phyloP scores from a whole-genome alignment of 2,797 vertebrate species.

The Spea hammondii region DNA sequence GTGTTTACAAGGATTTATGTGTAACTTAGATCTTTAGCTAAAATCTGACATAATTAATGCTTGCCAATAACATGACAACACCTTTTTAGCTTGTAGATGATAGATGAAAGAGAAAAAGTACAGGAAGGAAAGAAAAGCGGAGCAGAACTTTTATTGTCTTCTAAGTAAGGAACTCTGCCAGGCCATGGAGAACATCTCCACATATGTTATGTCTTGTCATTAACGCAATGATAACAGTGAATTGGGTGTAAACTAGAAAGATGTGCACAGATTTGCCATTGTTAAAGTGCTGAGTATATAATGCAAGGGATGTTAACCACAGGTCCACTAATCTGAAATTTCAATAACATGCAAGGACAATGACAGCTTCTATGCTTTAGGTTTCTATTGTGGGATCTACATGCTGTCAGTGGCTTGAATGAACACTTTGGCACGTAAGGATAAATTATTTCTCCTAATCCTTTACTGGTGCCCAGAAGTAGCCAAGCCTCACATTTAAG shows the following conservation, averaged over 20 bases:
- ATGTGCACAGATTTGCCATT: background rate
- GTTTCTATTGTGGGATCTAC: background rate
- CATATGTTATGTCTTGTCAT: conserved; percentile 3
- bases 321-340: background rate
- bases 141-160: conserved; percentile 4
- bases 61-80: conserved; percentile 37
- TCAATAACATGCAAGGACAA: background rate
- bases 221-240: background rate
- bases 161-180: conserved; percentile 8
- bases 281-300: background rate
- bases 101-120: conserved; percentile 21
- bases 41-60: conserved; percentile 37
- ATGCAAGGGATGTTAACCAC: background rate
- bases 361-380: background rate
- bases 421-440: too few relatives aligned
- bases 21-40: conserved; percentile 28
- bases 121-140: conserved; percentile 9
- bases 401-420: background rate
- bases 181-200: background rate
- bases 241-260: background rate
- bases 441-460: too few relatives aligned
- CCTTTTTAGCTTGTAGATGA: conserved; percentile 12
- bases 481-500: too few relatives aligned
- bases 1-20: conserved; percentile 23
- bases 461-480: too few relatives aligned